Percentiles rank a stretch among this genome's conserved stretches.
These are phyloP conservation scores for Baccha elongata DNA, from an alignment of 2,888 invertebrate genomes.

Conservation along the genomic window DNA sequence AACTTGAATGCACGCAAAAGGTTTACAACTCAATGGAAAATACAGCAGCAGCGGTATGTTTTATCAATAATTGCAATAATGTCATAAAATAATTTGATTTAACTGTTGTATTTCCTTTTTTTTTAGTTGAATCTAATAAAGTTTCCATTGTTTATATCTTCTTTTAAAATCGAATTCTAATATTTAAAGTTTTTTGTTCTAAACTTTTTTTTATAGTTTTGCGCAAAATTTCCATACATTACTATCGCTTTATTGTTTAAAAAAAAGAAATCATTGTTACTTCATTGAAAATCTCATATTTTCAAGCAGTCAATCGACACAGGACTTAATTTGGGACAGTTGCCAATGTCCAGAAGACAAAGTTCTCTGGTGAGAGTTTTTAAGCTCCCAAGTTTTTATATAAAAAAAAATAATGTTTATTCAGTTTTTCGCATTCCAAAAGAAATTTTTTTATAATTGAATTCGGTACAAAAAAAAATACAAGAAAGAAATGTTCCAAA, in stretches of 20 bases:
- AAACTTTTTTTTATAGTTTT: constrained; percentile 25
- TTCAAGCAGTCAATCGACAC: constrained; percentile 79
- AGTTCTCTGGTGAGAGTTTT: constrained; percentile 79
- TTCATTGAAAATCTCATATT: constrained; percentile 71
- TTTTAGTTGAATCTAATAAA: constrained; percentile 10
- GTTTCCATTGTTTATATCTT: constrained; percentile 26
- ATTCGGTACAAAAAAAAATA: constrained; percentile 19
- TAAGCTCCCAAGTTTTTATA: constrained; percentile 50
- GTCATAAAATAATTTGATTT: constrained; percentile 43
- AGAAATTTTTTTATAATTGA: constrained; percentile 9
- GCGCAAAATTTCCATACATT: constrained; percentile 26
- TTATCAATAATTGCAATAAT: constrained; percentile 69
- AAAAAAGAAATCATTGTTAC: constrained; percentile 20
- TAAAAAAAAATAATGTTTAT: constrained; percentile 21
- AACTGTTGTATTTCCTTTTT: constrained; percentile 25
- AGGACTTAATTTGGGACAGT: constrained; percentile 79
- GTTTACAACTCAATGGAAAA: constrained; percentile 88
- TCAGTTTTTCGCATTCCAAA: constrained; percentile 42
- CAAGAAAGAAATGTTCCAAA: constrained; percentile 48
- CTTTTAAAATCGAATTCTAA: not conserved
- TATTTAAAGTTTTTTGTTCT: not conserved
- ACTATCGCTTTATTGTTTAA: constrained; percentile 3
- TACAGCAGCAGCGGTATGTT: constrained; percentile 84
- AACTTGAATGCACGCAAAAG: constrained; percentile 79
- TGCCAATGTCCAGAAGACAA: constrained; percentile 78